phyloP scores from a whole-genome alignment of 2,797 vertebrate species.

The Pangasius sanitwongsei region DNA sequence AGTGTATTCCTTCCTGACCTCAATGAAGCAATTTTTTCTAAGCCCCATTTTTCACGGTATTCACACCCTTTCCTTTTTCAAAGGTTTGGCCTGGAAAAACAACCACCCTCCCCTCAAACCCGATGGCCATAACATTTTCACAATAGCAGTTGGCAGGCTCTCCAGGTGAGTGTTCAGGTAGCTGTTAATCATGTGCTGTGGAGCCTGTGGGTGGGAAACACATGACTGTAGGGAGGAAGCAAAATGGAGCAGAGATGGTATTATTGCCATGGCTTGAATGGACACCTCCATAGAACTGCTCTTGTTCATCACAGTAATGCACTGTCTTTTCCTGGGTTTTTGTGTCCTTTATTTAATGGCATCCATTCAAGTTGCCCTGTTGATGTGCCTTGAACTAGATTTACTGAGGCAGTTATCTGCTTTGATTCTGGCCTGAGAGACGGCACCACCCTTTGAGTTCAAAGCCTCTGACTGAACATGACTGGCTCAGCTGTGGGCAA shows the following conservation, averaged over 20 bases:
- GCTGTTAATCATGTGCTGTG: conserved; percentile 36
- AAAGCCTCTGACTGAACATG: conserved; percentile 20
- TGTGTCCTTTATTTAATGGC: conserved; percentile 58
- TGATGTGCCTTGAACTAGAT: conserved; percentile 33
- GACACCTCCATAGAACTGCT: conserved; percentile 64
- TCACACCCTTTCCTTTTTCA: conserved; percentile 21
- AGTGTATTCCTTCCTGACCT: not conserved
- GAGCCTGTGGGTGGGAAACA: conserved; percentile 31
- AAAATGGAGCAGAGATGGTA: conserved; percentile 73
- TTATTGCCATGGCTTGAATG: conserved; percentile 64
- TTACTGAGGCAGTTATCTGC: conserved; percentile 31
- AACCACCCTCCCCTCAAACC: conserved; percentile 2
- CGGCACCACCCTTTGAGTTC: conserved; percentile 31
- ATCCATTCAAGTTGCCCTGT: conserved; percentile 58
- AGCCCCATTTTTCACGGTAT: conserved; percentile 9
- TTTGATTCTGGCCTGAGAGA: conserved; percentile 32
- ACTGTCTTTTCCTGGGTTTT: conserved; percentile 52
- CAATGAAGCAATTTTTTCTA: not conserved
- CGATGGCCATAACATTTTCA: conserved; percentile 34
- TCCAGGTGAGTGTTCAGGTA: conserved; percentile 26
- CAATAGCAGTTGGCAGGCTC: conserved; percentile 39
- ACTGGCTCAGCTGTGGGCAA: not conserved
- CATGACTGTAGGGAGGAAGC: conserved; percentile 61
- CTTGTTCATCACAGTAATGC: conserved; percentile 65
- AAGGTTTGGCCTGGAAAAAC: conserved; percentile 21